A percentile compares a stretch with the other conserved stretches of the same genome.
Evolutionary conservation across 2,797 vertebrate genomes (phyloP).

Genomic region (Psittacula echo): DNA sequence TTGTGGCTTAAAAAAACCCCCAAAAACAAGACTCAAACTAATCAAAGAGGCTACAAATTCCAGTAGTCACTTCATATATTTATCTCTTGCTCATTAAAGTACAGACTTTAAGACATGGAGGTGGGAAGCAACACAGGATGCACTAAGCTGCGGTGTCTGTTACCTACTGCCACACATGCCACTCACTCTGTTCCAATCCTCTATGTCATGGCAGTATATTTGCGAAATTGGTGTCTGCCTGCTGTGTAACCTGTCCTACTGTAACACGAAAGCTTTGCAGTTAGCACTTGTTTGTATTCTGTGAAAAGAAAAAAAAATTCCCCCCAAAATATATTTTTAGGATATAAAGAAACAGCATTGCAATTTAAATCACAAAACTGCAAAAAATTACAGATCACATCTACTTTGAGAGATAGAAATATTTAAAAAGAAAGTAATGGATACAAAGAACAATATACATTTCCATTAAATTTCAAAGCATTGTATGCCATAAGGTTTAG

Average conservation of each 20-base stretch:
- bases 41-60: neutral
- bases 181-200: neutral
- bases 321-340: neutral
- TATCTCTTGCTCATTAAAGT: neutral
- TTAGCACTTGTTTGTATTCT: neutral
- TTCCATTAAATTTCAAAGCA: neutral
- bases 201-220: neutral
- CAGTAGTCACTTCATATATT: neutral
- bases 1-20: neutral
- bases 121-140: neutral
- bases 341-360: neutral
- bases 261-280: neutral
- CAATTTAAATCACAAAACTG: neutral
- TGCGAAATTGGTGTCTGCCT: neutral
- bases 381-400: too few relatives aligned
- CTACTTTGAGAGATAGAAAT: neutral
- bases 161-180: neutral
- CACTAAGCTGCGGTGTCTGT: neutral
- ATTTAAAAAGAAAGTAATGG: neutral
- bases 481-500: neutral
- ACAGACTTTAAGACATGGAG: accelerated
- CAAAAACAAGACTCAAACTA: neutral
- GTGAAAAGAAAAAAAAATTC: neutral
- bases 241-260: neutral
- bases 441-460: neutral